These are phyloP conservation scores for Pinna nobilis DNA, from an alignment of 1,140 invertebrate species.

Conservation along the genomic window DNA sequence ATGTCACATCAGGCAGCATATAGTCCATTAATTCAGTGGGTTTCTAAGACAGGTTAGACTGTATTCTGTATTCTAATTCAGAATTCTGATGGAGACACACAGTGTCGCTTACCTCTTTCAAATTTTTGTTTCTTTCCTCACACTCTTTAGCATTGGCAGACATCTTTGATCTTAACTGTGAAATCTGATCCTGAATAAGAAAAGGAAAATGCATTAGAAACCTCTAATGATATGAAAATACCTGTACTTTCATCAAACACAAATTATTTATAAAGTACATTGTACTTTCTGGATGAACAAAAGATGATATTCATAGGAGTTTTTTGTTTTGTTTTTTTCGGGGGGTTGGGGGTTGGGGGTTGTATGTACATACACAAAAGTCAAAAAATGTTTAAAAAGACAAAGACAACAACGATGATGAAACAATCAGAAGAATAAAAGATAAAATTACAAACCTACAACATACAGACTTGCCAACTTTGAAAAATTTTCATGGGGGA, in stretches of 20 bases:
- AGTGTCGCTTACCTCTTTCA: slow-evolving; percentile 66
- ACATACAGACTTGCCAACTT: no score
- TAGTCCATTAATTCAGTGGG: no score
- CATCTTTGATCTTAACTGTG: slow-evolving; percentile 69
- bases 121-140: slow-evolving; percentile 69
- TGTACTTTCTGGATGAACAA: neutral
- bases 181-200: slow-evolving; percentile 66
- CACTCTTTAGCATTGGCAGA: slow-evolving; percentile 69
- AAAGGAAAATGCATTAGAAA: neutral
- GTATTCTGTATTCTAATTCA: neutral
- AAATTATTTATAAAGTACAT: neutral
- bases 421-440: no score
- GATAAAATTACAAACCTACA: no score
- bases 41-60: neutral
- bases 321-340: no score
- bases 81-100: neutral
- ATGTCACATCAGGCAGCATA: no score
- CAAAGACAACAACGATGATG: no score
- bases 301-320: no score
- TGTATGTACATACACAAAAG: no score
- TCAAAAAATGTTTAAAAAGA: no score
- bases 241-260: neutral
- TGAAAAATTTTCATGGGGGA: no score
- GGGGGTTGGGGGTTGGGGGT: no score
- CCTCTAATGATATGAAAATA: neutral